Evolutionary conservation across 1,140 invertebrate species (phyloP), one percentile per base, ranked within the genome.

Genomic region (Cotesia chilonis): DNA sequence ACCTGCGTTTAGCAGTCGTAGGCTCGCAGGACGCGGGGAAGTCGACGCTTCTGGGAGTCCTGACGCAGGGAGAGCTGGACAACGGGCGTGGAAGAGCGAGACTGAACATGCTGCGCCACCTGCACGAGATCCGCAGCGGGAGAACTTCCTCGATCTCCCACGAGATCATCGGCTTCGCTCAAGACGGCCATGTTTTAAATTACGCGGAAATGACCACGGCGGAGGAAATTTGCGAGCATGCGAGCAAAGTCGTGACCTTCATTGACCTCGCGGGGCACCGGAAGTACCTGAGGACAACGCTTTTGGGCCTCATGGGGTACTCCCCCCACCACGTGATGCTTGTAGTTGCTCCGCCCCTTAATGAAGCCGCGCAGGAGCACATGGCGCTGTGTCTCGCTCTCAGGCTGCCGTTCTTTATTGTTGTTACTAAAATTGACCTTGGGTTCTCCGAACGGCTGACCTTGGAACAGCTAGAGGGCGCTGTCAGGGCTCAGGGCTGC

Each of bases 191-290:
- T 37, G 81, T 87, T 4, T 75, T 87, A 75, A 98, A 97, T 78
- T 98, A 97, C 81, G 94, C 93, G 73, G 94, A 96, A 79, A 92
- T 95, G 82, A 93, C 94, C 82, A 97, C 94, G 0, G 93, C 96
- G 0, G 97, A 99, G 85, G 95, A 98, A 79, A 98, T 99, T 61
- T 96, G 94, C 77, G 95, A 97, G 77, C 88, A 92, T 69, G 95
- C 95, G 2, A 92, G 94, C 4, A 98, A 97, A 87, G 87, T 98
- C 51, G 94, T 99, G 0, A 97, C 96, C 1, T 95, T 99, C 79
- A 93, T 99, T 80, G 98, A 99, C 89, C 88, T 99, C 74, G 97
- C 97, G 4, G 98, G 98, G 0, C 96, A 99, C 88, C 92, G 94
- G 74, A 98, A 99, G 83, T 99, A 99, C 84, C 89, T 99, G 77